Base-by-base conservation (phyloP, 23 tunicate species). In the Trididemnum clinides region DNA sequence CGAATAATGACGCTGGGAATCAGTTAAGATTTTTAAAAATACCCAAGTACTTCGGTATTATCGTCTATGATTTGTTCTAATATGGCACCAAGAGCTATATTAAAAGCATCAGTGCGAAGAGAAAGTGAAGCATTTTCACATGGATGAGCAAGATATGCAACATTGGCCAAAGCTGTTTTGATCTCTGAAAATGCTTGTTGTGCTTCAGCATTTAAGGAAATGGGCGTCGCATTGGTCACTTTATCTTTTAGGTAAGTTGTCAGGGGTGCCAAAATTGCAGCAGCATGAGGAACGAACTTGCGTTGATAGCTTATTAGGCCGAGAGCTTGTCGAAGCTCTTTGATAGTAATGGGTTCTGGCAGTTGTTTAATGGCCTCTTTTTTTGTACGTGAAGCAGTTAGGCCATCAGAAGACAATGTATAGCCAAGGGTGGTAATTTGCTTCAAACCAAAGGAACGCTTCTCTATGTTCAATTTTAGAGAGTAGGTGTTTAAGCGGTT, bases 61-160 rank as follows among this genome's bases (percentile, higher is more conserved):
- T 75, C 89, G 0, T 76, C 59, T 10, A 44, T 58, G 1, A 21
- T 32, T 50, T 85, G 89, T 58, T 85, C 89, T 26, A 85, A 57
- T 34, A 51, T 22, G 26, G 63, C 89, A 5, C 83, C 83, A 23
- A 84, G 23, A 1, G 87, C 87, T 31, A 29, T 33, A 33, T 28
- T 29, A 39, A 69, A 50, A 32, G 87, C 87, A 31, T 84, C 87
- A 1, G 66, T 50, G 64, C 29, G 39, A 20, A 84, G 35, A 0
- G 64, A 51, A 33, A 71, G 71, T 30, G 80, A 20, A 1, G 87
- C 87, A 33, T 71, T 71, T 0, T 34, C 49, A 33, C 15, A 1
- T 0, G 80, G 80, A 50, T 50, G 51, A 49, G 73, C 80, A 31
- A 84, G 70, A 10, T 20, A 28, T 2, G 70, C 70, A 28, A 33